Percentiles rank a stretch among this genome's conserved stretches.
phyloP scores from a whole-genome alignment of 2,797 vertebrate species.

The Danio kyathit region DNA sequence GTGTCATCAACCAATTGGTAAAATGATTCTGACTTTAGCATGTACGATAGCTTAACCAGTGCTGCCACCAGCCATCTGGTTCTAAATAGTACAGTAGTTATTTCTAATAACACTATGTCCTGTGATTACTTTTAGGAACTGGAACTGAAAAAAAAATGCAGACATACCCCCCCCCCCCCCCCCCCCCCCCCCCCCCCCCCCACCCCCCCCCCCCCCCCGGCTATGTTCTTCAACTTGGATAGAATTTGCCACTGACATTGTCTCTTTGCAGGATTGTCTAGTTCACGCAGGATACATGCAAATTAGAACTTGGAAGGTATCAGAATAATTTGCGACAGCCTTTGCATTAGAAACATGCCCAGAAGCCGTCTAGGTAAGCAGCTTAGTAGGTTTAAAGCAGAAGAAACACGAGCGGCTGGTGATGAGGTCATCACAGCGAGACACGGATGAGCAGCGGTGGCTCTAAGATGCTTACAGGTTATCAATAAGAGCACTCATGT shows the following conservation, averaged over 20 bases:
- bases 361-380: neutral
- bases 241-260: neutral
- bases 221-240: slow-evolving; percentile 7
- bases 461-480: slow-evolving; percentile 29
- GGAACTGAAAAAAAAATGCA: no score
- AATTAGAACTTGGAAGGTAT: slow-evolving; percentile 15
- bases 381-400: slow-evolving; percentile 30
- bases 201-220: no score
- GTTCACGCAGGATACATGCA: slow-evolving; percentile 10
- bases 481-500: slow-evolving; percentile 40
- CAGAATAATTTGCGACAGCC: slow-evolving; percentile 2
- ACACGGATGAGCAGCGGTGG: neutral
- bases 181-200: no score
- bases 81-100: no score
- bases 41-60: no score
- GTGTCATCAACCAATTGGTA: no score
- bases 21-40: no score
- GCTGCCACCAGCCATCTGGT: no score
- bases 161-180: no score
- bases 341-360: slow-evolving; percentile 8
- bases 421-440: slow-evolving; percentile 31
- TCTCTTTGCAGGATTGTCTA: neutral
- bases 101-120: no score
- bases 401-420: slow-evolving; percentile 7
- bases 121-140: no score